A percentile compares a stretch with the other conserved stretches of the same genome.
Conservation (phyloP, 2,113 vertebrate genomes). For the Syngnathoides biaculeatus region DNA sequence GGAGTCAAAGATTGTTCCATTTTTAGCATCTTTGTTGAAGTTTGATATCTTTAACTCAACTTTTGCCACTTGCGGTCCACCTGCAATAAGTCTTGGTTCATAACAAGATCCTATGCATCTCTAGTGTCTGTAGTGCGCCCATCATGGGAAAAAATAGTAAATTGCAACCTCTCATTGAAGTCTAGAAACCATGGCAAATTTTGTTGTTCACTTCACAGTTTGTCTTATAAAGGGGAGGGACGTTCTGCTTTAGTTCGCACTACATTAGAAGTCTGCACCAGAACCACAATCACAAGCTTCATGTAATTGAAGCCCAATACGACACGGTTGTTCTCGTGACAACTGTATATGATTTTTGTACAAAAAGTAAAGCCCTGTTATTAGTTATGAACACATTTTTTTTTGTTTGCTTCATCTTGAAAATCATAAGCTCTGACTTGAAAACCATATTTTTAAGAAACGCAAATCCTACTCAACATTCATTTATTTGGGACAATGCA, state of each 20-base stretch:
- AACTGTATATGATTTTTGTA: neutral
- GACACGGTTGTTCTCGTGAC: neutral
- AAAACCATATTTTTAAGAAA: too few species aligned
- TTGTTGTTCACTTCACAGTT: slow-evolving; percentile 13
- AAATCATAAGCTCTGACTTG: too few species aligned
- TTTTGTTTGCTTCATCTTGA: neutral
- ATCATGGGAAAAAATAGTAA: slow-evolving; percentile 17
- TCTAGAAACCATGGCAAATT: slow-evolving; percentile 28
- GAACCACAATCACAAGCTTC: slow-evolving; percentile 18
- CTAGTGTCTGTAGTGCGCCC: slow-evolving; percentile 18
- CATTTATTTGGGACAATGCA: too few species aligned
- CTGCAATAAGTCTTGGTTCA: slow-evolving; percentile 52
- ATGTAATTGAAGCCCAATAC: slow-evolving; percentile 42
- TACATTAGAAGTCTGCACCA: slow-evolving; percentile 37
- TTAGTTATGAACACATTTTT: neutral
- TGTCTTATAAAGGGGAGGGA: slow-evolving; percentile 12
- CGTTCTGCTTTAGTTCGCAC: slow-evolving; percentile 35
- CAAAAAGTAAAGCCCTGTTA: too few species aligned
- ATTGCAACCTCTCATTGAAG: slow-evolving; percentile 19
- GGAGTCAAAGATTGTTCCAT: slow-evolving; percentile 31
- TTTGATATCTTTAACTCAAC: slow-evolving; percentile 39
- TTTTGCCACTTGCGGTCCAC: slow-evolving; percentile 31
- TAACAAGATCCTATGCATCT: slow-evolving; percentile 57
- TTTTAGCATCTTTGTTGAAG: slow-evolving; percentile 37
- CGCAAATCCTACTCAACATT: neutral